Evolutionary conservation across 2,797 vertebrate species (phyloP).

Genomic region (Tokudaia tokunoshimensis): DNA sequence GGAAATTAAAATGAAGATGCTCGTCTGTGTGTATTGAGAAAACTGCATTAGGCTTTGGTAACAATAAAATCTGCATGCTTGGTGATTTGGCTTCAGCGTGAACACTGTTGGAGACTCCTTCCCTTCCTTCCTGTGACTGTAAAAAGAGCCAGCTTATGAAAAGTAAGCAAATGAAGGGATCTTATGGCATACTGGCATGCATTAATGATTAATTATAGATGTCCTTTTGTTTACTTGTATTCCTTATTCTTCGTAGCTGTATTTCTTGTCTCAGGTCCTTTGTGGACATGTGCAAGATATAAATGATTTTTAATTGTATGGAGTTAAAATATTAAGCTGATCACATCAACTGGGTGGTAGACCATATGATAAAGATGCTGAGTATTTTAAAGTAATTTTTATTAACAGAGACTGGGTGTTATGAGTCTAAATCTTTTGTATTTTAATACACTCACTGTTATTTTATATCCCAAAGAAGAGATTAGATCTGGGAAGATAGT

Average conservation of each 20-base stretch:
- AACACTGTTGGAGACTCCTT: not conserved
- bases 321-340: not conserved
- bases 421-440: not conserved
- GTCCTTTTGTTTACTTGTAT: not conserved
- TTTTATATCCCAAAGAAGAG: not conserved
- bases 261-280: not conserved
- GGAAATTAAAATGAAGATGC: conserved; percentile 28
- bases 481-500: not conserved
- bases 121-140: not conserved
- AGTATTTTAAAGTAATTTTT: not conserved
- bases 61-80: not conserved
- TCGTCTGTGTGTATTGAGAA: not conserved
- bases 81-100: fast-evolving
- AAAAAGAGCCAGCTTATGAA: not conserved
- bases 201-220: not conserved
- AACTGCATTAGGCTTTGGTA: too few relatives aligned
- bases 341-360: not conserved
- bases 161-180: not conserved
- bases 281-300: not conserved
- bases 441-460: not conserved
- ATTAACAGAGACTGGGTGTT: not conserved
- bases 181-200: not conserved
- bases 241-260: not conserved
- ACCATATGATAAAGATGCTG: not conserved
- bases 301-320: not conserved